Percentiles rank a stretch among this genome's conserved stretches.
Evolutionary conservation across 2,113 vertebrate genomes (phyloP).

Genomic region (Symphodus melops): DNA sequence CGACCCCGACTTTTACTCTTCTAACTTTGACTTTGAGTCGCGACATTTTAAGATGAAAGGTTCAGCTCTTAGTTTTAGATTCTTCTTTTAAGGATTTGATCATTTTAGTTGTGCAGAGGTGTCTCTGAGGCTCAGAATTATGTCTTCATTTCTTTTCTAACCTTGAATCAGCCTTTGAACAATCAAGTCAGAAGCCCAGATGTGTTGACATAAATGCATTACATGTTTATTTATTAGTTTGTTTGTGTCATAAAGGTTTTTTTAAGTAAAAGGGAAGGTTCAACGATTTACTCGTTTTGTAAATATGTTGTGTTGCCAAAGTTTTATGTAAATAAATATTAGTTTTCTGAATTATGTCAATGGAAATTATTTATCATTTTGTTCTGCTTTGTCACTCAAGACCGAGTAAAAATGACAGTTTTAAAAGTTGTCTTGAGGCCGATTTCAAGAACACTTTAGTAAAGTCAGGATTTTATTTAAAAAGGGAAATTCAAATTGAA

Average conservation of each 20-base stretch:
- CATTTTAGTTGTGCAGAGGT: background rate
- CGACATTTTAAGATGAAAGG: background rate
- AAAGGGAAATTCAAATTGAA: too few relatives aligned
- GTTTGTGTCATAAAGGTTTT: conserved; percentile 15
- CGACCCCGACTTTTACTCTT: conserved; percentile 1
- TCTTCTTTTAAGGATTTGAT: background rate
- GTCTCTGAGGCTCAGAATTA: conserved; percentile 1
- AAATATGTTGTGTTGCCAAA: conserved; percentile 56
- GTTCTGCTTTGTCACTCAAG: too few relatives aligned
- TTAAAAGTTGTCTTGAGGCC: too few relatives aligned
- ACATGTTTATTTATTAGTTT: conserved; percentile 67
- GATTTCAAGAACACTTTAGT: too few relatives aligned
- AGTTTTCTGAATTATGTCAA: conserved; percentile 48
- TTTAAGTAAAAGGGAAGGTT: conserved; percentile 41
- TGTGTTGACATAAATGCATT: conserved; percentile 25
- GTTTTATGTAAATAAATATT: conserved; percentile 74
- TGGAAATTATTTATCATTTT: background rate
- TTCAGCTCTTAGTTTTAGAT: background rate
- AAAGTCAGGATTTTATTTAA: too few relatives aligned
- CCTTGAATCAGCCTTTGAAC: conserved; percentile 22
- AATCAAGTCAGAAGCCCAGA: conserved; percentile 34
- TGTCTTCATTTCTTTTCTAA: conserved; percentile 1
- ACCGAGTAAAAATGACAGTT: too few relatives aligned
- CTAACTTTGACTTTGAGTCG: conserved; percentile 2
- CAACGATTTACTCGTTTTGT: conserved; percentile 40